Evolutionary conservation across 2,888 invertebrate genomes (phyloP).

Genomic region (Furcula furcula): DNA sequence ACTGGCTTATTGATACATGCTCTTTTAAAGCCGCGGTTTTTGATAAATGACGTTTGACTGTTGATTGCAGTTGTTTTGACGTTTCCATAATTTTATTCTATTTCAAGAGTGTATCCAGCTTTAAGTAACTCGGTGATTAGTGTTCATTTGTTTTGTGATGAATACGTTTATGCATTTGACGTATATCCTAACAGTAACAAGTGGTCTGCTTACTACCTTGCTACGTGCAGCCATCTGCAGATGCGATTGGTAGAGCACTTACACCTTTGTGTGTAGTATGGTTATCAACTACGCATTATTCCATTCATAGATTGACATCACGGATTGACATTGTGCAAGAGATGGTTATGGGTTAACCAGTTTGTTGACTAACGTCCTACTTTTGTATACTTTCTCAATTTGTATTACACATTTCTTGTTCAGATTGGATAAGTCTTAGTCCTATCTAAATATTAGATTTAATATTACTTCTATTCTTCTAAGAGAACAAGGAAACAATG

Average conservation of each 20-base stretch:
- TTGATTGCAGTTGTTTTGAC: slow-evolving; percentile 25
- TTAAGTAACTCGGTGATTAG: slow-evolving; percentile 1
- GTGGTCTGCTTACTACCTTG: slow-evolving; percentile 25
- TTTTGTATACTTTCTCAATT: slow-evolving; percentile 8
- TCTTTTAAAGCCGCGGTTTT: slow-evolving; percentile 45
- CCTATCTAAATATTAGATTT: too few species aligned
- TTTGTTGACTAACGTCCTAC: slow-evolving; percentile 23
- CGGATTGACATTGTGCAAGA: slow-evolving; percentile 39
- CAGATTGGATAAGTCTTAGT: neutral
- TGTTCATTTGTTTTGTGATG: slow-evolving; percentile 9
- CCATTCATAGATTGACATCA: slow-evolving; percentile 19
- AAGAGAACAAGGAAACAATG: neutral
- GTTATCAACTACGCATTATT: slow-evolving; percentile 28
- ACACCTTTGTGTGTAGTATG: slow-evolving; percentile 21
- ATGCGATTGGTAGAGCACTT: neutral
- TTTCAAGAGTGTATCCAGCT: slow-evolving; percentile 9
- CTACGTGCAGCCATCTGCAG: too few species aligned
- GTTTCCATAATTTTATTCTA: slow-evolving; percentile 8
- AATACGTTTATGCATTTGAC: slow-evolving; percentile 12
- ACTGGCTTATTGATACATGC: slow-evolving; percentile 25
- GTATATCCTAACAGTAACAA: slow-evolving; percentile 36
- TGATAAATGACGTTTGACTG: slow-evolving; percentile 31
- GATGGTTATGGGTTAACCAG: slow-evolving; percentile 31
- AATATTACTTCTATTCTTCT: too few species aligned
- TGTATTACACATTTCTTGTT: neutral